phyloP scores from a whole-genome alignment of 2,797 vertebrate species.

The Erpetoichthys calabaricus region DNA sequence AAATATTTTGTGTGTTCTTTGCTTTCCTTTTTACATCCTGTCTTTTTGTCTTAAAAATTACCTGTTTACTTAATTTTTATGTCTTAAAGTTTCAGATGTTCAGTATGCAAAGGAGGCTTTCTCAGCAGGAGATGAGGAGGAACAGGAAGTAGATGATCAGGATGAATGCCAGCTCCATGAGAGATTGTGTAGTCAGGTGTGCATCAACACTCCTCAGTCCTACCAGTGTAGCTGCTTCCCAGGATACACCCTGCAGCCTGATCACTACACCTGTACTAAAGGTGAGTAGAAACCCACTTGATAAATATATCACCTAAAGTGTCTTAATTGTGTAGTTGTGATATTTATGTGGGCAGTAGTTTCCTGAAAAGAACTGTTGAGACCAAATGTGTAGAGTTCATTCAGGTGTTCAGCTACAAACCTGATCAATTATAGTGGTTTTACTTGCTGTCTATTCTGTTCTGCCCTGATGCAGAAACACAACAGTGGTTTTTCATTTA shows the following conservation, averaged over 20 bases:
- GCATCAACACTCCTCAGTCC: slow-evolving; percentile 64
- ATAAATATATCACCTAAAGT: neutral
- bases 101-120: slow-evolving; percentile 57
- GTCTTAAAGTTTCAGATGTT: slow-evolving; percentile 50
- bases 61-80: no score
- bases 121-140: slow-evolving; percentile 49
- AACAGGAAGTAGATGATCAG: slow-evolving; percentile 56
- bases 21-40: no score
- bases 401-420: no score
- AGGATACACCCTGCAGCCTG: slow-evolving; percentile 59
- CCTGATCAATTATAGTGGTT: no score
- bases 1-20: no score
- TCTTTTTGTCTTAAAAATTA: no score
- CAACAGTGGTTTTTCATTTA: no score
- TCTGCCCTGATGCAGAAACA: no score
- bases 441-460: no score
- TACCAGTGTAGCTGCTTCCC: slow-evolving; percentile 68
- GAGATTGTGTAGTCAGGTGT: slow-evolving; percentile 54
- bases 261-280: slow-evolving; percentile 61
- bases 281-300: slow-evolving; percentile 36
- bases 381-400: no score
- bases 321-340: neutral
- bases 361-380: no score
- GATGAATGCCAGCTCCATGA: slow-evolving; percentile 68
- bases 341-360: no score